phyloP scores from a whole-genome alignment of 2,888 invertebrate genomes.

The Nineta flava region DNA sequence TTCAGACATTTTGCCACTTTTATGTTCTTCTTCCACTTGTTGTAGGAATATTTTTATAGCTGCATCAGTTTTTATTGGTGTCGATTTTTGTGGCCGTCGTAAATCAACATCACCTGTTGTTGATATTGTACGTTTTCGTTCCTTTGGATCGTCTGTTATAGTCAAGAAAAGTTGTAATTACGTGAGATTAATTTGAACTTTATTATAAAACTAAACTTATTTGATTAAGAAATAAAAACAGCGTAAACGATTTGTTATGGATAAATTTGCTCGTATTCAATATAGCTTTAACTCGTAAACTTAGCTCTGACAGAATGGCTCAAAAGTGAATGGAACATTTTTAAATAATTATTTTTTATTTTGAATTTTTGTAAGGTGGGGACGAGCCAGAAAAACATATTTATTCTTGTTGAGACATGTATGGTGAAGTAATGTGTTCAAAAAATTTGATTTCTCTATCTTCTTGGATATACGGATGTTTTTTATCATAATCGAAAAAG shows the following conservation, averaged over 20 bases:
- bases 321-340: too few species aligned
- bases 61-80: slow-evolving; percentile 21
- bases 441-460: too few species aligned
- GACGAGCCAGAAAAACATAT: too few species aligned
- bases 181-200: slow-evolving; percentile 4
- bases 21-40: slow-evolving; percentile 66
- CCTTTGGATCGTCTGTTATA: slow-evolving; percentile 26
- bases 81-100: slow-evolving; percentile 28
- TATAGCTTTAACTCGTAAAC: too few species aligned
- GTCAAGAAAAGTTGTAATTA: slow-evolving; percentile 3
- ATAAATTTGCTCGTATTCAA: too few species aligned
- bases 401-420: too few species aligned
- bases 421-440: too few species aligned
- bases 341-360: too few species aligned
- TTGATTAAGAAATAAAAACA: not conserved
- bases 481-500: too few species aligned
- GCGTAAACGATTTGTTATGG: not conserved
- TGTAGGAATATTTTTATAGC: slow-evolving; percentile 61
- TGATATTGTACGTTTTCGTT: slow-evolving; percentile 32
- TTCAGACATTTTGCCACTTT: slow-evolving; percentile 55
- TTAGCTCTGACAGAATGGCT: too few species aligned
- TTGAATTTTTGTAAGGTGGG: too few species aligned
- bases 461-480: too few species aligned
- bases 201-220: not conserved
- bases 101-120: not conserved